A percentile compares a stretch with the other conserved stretches of the same genome.
Conservation (phyloP, 1,140 invertebrate species). For the Lasioglossum baleicum region DNA sequence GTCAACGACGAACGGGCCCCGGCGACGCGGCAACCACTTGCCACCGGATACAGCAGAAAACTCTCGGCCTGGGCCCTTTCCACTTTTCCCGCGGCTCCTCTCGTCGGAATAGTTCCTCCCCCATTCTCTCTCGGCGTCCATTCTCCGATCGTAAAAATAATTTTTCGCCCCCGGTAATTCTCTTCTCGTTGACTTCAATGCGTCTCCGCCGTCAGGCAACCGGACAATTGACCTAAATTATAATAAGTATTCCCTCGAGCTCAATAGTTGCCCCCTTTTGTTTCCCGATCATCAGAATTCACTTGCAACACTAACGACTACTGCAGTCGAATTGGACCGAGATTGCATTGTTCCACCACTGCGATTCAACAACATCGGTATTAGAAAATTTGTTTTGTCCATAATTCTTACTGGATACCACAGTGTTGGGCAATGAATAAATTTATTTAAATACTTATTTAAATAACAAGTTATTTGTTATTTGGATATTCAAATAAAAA, state of each 20-base stretch:
- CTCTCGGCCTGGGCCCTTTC: conserved; percentile 38
- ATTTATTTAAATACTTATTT: too few relatives aligned
- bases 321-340: too few relatives aligned
- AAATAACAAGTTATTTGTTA: too few relatives aligned
- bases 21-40: conserved; percentile 36
- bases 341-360: too few relatives aligned
- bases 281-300: background rate
- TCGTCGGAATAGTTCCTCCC: conserved; percentile 2
- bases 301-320: too few relatives aligned
- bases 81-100: conserved; percentile 7
- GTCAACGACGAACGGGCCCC: conserved; percentile 9
- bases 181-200: too few relatives aligned
- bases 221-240: conserved; percentile 15
- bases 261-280: background rate
- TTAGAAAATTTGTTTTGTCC: too few relatives aligned
- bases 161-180: background rate
- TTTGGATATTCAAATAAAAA: too few relatives aligned
- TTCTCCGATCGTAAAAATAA: conserved; percentile 9
- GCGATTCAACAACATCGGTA: too few relatives aligned
- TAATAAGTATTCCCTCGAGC: conserved; percentile 8
- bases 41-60: conserved; percentile 51
- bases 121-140: background rate
- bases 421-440: too few relatives aligned
- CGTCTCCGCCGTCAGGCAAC: background rate
- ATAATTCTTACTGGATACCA: too few relatives aligned